Conservation (phyloP, 1,140 invertebrate species). For the Anastatus disparis region DNA sequence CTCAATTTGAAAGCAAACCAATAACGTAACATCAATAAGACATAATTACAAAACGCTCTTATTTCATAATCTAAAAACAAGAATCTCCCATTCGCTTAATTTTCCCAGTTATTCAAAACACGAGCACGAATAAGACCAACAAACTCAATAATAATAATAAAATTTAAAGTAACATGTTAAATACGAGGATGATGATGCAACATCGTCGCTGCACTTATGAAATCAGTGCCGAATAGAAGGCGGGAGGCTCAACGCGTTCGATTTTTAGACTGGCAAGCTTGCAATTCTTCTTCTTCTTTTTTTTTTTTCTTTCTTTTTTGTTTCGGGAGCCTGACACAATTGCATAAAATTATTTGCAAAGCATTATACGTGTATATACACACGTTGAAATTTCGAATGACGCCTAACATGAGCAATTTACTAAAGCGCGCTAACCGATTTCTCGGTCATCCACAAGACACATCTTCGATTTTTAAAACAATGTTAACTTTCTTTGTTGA, state of each 20-base stretch:
- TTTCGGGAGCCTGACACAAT: slow-evolving; percentile 4
- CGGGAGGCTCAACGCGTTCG: neutral
- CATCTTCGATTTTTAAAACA: too few relatives aligned
- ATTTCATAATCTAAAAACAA: neutral
- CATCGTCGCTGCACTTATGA: slow-evolving; percentile 17
- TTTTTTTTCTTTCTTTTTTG: neutral
- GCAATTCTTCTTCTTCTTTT: slow-evolving; percentile 17
- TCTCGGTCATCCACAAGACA: neutral
- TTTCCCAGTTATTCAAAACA: neutral
- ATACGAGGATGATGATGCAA: slow-evolving; percentile 10
- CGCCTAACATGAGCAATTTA: neutral
- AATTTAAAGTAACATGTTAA: too few relatives aligned
- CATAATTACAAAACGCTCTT: neutral
- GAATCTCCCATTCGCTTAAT: neutral
- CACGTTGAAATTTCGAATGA: slow-evolving; percentile 11
- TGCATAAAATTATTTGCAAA: slow-evolving; percentile 30
- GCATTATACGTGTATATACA: neutral
- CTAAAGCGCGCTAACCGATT: too few relatives aligned
- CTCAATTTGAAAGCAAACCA: too few relatives aligned
- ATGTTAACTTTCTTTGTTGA: too few relatives aligned
- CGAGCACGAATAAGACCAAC: too few relatives aligned
- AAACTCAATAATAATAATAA: neutral
- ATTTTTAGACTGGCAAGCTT: slow-evolving; percentile 19
- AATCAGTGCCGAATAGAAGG: slow-evolving; percentile 32
- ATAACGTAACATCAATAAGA: neutral